These are phyloP conservation scores for Hyposmocoma kahamanoa DNA, from an alignment of 1,140 invertebrate species.

Conservation along the genomic window DNA sequence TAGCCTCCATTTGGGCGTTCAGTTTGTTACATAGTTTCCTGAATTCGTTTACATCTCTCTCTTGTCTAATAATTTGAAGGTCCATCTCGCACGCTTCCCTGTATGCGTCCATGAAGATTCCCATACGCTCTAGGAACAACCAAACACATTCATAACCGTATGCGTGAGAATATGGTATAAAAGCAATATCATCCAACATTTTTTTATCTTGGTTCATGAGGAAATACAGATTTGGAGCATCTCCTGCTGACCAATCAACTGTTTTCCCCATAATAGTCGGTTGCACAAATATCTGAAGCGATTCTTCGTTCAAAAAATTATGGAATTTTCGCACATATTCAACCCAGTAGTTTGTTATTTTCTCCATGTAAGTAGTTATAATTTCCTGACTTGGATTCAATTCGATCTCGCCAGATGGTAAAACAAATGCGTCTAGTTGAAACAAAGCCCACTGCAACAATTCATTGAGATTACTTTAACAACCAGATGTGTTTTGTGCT, in stretches of 20 bases:
- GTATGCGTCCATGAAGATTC: constrained; percentile 79
- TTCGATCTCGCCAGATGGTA: constrained; percentile 57
- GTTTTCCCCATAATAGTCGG: constrained; percentile 84
- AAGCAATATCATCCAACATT: constrained; percentile 71
- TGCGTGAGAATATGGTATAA: constrained; percentile 73
- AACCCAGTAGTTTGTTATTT: constrained; percentile 76
- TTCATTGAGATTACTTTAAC: too few relatives aligned
- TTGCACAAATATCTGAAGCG: constrained; percentile 72
- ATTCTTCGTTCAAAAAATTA: constrained; percentile 75
- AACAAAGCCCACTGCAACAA: constrained; percentile 74
- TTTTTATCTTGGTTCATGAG: constrained; percentile 79
- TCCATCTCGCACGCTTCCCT: constrained; percentile 80
- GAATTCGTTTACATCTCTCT: constrained; percentile 74
- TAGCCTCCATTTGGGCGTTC: constrained; percentile 74
- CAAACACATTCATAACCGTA: constrained; percentile 77
- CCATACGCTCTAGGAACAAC: constrained; percentile 80
- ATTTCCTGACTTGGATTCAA: constrained; percentile 75
- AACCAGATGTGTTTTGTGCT: too few relatives aligned
- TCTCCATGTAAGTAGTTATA: constrained; percentile 68
- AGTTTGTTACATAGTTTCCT: constrained; percentile 76
- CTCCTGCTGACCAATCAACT: constrained; percentile 79
- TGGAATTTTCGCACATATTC: constrained; percentile 73
- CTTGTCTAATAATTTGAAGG: constrained; percentile 68
- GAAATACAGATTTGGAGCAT: constrained; percentile 77
- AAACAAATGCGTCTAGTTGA: constrained; percentile 72